Base-by-base conservation (phyloP, 2,797 vertebrate genomes). In the Tenualosa thibaudeaui region DNA sequence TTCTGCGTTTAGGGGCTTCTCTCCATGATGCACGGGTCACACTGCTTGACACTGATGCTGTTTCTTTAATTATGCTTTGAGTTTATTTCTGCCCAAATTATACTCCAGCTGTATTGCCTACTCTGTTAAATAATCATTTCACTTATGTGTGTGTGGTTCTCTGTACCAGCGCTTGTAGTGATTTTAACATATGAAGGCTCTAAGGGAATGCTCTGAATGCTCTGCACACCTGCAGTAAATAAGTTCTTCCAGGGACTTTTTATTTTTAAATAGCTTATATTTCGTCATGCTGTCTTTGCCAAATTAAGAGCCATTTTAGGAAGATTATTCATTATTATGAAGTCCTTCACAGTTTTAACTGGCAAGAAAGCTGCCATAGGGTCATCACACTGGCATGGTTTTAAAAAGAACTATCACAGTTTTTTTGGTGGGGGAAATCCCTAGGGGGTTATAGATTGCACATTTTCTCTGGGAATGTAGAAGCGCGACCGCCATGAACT, bases 401-500 rank as follows among this genome's bases (percentile, higher is more conserved):
- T 78, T 43, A 78, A 46, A 78, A 46, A 22, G 71, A 46, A 46
- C 37, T 40, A 46, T 78, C 71, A 78, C 40, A 40, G 40, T 46
- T 46, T 78, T 78, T 78, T 78, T 46, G 6, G 31, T 17, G 40
- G 40, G 71, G 71, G 43, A 75, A 19, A 22, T 78, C 71, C 37
- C 71, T 78, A 7, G 37, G 22, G 71, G 71, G 71, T 78, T 78
- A 78, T 78, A 78, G 71, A 78, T 78, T 78, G 71, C 71, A 43
- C 40, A 78, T 78, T 78, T 78, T 78, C 71, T 46, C 71, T 78
- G 37, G 13, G 40, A 78, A 46, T 43, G 71, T 78, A 78, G 71
- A 46, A 46, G 71, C 1, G 40, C 37, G 71, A 46, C 71, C 71
- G 71, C 37, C 71, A 46, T 78, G 71, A 78, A 78, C 71, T 78